Base-by-base conservation (phyloP, 2,888 invertebrate species). In the Baccha elongata region DNA sequence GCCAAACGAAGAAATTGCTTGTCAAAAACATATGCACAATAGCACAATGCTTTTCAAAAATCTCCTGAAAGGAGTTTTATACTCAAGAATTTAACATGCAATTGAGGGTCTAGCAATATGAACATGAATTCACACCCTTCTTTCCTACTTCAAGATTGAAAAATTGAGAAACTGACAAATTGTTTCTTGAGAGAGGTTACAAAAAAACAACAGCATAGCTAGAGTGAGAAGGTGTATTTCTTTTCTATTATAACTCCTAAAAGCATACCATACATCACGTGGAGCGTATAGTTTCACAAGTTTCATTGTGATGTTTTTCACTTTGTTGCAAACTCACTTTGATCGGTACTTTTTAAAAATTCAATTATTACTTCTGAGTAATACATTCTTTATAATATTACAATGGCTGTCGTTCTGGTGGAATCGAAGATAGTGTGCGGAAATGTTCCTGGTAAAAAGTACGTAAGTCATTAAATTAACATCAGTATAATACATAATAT, bases 111-210 rank as follows among this genome's bases (percentile, higher is more conserved):
- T 40, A 42, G 50, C 10, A 26, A 17, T n/a, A 53, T 53, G 62
- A 67, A 60, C 79, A 79, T 68, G 40, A 17, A 64, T 62, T 80
- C 58, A 35, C 65, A 21, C 46, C 40, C 46, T 17, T 32, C 35
- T 46, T 26, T 40, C 17, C 13, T 26, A 21, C 8, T 64, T 46
- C 21, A 46, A 48, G 8, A 69, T 64, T 69, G 68, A 42, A 80
- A 80, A 80, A 80, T 80, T 58, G 75, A 69, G 26, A 80, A 69
- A 58, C 64, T 80, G 74, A 75, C 64, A 80, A 75, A 75, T 80
- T 58, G 50, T 69, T 75, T 29, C 19, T 48, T 40, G 44, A n/a
- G 11, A 42, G 3, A n/a, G n/a, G 10, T 13, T 7, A 35, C 11
- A 42, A 8, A n/a, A 29, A 17, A 3, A n/a, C n/a, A n/a, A n/a